phyloP scores from a whole-genome alignment of 2,888 invertebrate species.

The Crioceris asparagi region DNA sequence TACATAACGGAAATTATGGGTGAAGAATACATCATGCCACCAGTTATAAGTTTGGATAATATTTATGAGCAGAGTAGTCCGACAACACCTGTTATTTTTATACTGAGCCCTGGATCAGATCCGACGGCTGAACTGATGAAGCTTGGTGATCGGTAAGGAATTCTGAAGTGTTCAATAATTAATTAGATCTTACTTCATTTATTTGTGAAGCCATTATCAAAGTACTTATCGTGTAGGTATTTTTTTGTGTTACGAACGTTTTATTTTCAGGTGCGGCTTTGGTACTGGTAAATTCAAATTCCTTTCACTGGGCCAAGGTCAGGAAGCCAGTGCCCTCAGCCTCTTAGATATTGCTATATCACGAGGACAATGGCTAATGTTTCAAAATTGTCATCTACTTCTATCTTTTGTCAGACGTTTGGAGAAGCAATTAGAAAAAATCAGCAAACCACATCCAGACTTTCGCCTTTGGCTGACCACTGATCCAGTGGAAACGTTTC shows the following conservation, averaged over 20 bases:
- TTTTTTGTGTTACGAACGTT: too few species aligned
- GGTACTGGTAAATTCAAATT: conserved; percentile 74
- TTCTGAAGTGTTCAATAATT: too few species aligned
- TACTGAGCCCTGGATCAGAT: conserved; percentile 89
- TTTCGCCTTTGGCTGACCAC: conserved; percentile 91
- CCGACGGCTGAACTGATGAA: conserved; percentile 80
- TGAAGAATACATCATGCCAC: conserved; percentile 80
- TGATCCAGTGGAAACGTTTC: conserved; percentile 77
- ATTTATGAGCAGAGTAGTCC: conserved; percentile 80
- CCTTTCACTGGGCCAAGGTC: conserved; percentile 88
- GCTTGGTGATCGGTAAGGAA: conserved; percentile 53
- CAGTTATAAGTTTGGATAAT: conserved; percentile 70
- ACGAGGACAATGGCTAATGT: conserved; percentile 82
- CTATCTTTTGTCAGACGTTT: conserved; percentile 67
- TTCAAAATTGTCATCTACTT: conserved; percentile 86
- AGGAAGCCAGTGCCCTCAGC: conserved; percentile 69
- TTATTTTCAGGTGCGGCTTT: conserved; percentile 43
- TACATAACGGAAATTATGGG: conserved; percentile 78
- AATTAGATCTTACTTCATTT: too few species aligned
- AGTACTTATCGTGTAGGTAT: too few species aligned
- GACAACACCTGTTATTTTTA: conserved; percentile 80
- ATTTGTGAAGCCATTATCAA: too few species aligned
- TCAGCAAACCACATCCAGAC: conserved; percentile 76
- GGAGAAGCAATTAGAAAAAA: conserved; percentile 73
- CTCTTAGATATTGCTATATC: conserved; percentile 57